Percentiles rank a stretch among this genome's conserved stretches.
Evolutionary conservation across 2,113 vertebrate genomes (phyloP).

Genomic region (Solea solea): DNA sequence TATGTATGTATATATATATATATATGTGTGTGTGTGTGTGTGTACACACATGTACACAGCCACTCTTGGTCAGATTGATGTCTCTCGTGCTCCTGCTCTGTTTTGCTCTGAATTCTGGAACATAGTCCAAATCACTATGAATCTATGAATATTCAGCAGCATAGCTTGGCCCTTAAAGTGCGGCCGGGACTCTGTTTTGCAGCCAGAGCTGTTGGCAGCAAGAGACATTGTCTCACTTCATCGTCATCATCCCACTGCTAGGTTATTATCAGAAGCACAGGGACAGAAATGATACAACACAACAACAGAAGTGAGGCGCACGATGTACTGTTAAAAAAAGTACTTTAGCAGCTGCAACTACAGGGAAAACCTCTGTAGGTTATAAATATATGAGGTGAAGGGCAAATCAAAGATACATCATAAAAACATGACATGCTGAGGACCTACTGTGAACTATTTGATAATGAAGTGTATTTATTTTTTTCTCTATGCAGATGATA

Average conservation of each 20-base stretch:
- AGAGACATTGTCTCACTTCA: conserved; percentile 3
- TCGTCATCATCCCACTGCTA: conserved; percentile 10
- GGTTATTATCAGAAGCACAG: conserved; percentile 21
- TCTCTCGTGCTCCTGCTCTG: conserved; percentile 10
- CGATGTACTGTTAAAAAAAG: no score
- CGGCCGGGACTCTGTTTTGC: conserved; percentile 39
- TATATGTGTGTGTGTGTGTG: no score
- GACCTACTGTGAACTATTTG: no score
- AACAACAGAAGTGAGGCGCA: background rate
- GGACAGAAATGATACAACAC: conserved; percentile 1
- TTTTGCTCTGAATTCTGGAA: conserved; percentile 31
- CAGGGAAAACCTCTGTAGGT: no score
- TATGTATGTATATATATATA: no score
- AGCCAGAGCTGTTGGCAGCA: conserved; percentile 35
- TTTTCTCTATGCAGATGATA: no score
- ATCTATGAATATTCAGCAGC: conserved; percentile 56
- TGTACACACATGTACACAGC: no score
- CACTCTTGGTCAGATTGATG: conserved; percentile 16
- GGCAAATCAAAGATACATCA: no score
- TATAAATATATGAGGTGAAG: no score
- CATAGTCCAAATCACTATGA: conserved; percentile 18
- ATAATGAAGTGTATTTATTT: no score
- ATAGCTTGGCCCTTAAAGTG: conserved; percentile 17
- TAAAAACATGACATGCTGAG: no score
- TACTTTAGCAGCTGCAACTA: no score